A percentile compares a stretch with the other conserved stretches of the same genome.
These are phyloP conservation scores for Simalia tracyae DNA, from an alignment of 2,797 vertebrate genomes.

Conservation along the genomic window DNA sequence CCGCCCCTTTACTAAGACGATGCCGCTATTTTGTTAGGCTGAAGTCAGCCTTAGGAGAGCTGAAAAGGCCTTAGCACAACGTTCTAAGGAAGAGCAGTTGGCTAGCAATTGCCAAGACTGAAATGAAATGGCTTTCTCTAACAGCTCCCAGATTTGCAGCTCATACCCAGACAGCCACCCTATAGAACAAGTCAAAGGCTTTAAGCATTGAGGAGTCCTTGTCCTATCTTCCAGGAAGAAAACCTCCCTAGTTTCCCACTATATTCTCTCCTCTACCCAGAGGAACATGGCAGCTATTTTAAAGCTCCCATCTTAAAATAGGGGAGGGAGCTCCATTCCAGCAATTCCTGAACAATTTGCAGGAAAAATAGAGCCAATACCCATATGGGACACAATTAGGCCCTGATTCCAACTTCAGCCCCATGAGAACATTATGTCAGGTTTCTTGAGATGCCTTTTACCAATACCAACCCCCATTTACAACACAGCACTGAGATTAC, in stretches of 20 bases:
- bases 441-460: neutral
- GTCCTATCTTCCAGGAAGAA: neutral
- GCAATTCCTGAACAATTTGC: neutral
- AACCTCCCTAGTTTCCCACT: neutral
- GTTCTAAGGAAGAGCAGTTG: neutral
- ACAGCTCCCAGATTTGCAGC: neutral
- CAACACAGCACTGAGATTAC: neutral
- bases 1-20: neutral
- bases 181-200: neutral
- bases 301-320: neutral
- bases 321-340: neutral
- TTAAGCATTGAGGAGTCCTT: neutral
- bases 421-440: neutral
- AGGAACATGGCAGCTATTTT: neutral
- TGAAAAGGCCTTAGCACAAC: neutral
- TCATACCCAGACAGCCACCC: neutral
- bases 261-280: neutral
- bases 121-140: neutral
- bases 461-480: neutral
- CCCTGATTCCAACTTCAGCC: neutral
- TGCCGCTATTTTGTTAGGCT: neutral
- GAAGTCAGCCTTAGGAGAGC: neutral
- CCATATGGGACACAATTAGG: neutral
- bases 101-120: too few species aligned
- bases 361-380: neutral